Conservation (phyloP, 2,797 vertebrate genomes). For the Carcharodon carcharias region DNA sequence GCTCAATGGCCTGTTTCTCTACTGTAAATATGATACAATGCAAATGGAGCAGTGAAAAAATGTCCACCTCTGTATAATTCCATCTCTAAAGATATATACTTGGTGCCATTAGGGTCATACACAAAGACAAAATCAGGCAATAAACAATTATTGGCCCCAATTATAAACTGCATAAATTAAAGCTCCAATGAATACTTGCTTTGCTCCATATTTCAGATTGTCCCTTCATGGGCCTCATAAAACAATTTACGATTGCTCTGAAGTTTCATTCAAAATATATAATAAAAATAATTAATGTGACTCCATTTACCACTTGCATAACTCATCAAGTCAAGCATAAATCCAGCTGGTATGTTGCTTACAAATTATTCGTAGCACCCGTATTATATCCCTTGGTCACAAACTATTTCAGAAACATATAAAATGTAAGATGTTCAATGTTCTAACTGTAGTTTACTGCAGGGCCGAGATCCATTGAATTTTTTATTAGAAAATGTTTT, state of each 20-base stretch:
- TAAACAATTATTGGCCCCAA: not conserved
- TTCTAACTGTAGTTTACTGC: not conserved
- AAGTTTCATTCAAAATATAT: not conserved
- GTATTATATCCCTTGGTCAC: not conserved
- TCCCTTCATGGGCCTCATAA: not conserved
- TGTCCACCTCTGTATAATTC: not conserved
- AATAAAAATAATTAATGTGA: not conserved
- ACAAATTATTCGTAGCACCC: not conserved
- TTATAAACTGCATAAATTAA: not conserved
- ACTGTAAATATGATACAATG: not conserved
- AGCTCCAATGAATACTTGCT: not conserved
- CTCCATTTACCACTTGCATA: not conserved
- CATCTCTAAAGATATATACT: not conserved
- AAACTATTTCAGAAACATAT: not conserved
- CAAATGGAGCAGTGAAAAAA: not conserved
- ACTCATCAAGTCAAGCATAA: not conserved
- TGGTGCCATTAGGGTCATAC: not conserved
- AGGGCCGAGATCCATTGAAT: not conserved
- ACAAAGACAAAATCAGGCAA: not conserved
- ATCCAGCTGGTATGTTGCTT: not conserved
- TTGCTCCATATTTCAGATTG: not conserved
- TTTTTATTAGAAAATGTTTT: not conserved
- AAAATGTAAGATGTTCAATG: not conserved
- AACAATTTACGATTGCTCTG: not conserved
- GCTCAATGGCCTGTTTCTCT: not conserved